phyloP scores from a whole-genome alignment of 2,797 vertebrate species.

The Myotis findleyi region DNA sequence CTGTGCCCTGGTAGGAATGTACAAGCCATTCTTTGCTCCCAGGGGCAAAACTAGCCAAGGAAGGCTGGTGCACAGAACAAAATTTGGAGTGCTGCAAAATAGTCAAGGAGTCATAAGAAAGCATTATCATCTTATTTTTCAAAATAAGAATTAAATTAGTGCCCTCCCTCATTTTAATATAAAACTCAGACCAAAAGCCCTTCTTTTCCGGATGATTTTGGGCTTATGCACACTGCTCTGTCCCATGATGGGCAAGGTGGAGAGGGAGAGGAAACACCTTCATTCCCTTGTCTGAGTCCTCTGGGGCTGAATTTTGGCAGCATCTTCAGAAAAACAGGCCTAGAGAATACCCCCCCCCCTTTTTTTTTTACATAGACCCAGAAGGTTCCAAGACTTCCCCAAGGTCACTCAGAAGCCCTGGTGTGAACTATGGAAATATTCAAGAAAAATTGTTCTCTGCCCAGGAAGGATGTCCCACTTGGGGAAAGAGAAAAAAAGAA shows the following conservation, averaged over 20 bases:
- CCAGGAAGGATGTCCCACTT: neutral
- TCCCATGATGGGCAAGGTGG: neutral
- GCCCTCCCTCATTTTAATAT: neutral
- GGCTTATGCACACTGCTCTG: neutral
- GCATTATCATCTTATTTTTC: neutral
- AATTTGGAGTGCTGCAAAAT: neutral
- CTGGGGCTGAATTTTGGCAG: neutral
- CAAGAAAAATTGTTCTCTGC: neutral
- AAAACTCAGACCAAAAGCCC: neutral
- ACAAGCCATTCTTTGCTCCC: conserved; percentile 11
- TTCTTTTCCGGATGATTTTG: neutral
- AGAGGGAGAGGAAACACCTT: neutral
- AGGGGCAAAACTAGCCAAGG: neutral
- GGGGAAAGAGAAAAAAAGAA: neutral
- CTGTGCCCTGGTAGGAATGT: conserved; percentile 45
- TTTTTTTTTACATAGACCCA: neutral
- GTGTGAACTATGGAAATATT: neutral
- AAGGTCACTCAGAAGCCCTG: neutral
- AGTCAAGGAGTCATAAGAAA: neutral
- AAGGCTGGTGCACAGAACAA: neutral
- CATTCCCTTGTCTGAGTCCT: neutral
- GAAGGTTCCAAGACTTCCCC: conserved; percentile 13
- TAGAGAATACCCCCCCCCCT: neutral
- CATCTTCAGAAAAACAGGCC: neutral
- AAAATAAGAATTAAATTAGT: conserved; percentile 16